These are phyloP conservation scores for Chelmon rostratus DNA, from an alignment of 2,797 vertebrate genomes.

Conservation along the genomic window DNA sequence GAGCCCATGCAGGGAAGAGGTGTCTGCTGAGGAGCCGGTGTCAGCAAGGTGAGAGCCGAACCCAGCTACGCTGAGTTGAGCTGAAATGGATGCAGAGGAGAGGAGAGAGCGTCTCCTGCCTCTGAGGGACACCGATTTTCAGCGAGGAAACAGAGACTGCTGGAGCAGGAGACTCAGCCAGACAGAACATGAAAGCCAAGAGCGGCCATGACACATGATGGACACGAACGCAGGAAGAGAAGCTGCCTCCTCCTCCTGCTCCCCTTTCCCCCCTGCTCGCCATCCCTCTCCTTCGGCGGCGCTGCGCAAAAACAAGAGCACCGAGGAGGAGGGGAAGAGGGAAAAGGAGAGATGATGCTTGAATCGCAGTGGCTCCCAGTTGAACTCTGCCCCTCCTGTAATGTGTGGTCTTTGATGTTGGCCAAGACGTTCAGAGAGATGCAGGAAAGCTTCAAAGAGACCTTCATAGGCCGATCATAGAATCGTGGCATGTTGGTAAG, in stretches of 20 bases:
- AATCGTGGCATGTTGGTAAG: constrained; percentile 50
- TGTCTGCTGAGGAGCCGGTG: constrained; percentile 75
- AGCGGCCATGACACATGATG: constrained; percentile 86
- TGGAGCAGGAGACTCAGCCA: constrained; percentile 86
- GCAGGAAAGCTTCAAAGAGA: constrained; percentile 64
- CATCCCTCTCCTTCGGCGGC: constrained; percentile 36
- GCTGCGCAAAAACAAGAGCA: constrained; percentile 34
- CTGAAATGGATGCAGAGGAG: constrained; percentile 74
- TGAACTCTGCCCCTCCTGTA: constrained; percentile 64
- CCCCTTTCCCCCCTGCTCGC: neutral
- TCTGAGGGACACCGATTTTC: constrained; percentile 82
- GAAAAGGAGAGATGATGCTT: constrained; percentile 33
- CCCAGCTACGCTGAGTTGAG: constrained; percentile 69
- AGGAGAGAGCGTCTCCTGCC: constrained; percentile 70
- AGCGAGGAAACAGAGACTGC: constrained; percentile 77
- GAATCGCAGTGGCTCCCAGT: constrained; percentile 43
- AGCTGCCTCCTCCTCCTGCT: constrained; percentile 30
- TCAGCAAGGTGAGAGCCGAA: constrained; percentile 77
- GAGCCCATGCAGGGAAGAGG: constrained; percentile 72
- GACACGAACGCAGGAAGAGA: constrained; percentile 77
- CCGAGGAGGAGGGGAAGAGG: constrained; percentile 15
- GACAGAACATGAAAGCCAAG: constrained; percentile 85
- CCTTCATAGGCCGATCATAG: constrained; percentile 46
- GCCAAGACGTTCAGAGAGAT: constrained; percentile 55
- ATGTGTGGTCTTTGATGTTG: constrained; percentile 68